These are phyloP conservation scores for Conchocele bisecta DNA, from an alignment of 2,888 invertebrate genomes.

Conservation along the genomic window DNA sequence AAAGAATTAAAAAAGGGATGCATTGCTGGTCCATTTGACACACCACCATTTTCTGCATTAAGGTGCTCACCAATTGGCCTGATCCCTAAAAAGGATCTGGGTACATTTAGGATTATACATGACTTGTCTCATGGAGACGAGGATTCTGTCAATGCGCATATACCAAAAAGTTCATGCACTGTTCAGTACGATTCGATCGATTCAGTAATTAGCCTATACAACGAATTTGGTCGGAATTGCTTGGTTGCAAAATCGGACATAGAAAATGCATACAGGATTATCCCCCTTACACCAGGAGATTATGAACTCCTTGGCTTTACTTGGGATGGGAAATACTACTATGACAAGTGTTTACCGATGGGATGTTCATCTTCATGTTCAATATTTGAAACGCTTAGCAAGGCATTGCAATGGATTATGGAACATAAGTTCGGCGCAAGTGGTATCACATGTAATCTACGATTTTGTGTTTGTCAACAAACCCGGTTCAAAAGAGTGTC, in stretches of 20 bases:
- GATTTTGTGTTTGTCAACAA: too few species aligned
- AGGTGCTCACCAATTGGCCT: constrained; percentile 36
- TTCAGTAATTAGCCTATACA: constrained; percentile 10
- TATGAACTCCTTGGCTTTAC: constrained; percentile 19
- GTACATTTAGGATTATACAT: constrained; percentile 42
- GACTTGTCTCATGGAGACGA: constrained; percentile 39
- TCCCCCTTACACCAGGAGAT: constrained; percentile 10
- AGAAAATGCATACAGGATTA: constrained; percentile 14
- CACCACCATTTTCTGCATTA: constrained; percentile 11
- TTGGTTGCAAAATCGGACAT: constrained; percentile 24
- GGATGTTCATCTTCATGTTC: constrained; percentile 21
- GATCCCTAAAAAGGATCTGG: constrained; percentile 33
- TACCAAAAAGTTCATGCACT: constrained; percentile 18
- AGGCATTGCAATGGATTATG: constrained; percentile 17
- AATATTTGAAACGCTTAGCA: constrained; percentile 29
- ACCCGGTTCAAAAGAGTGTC: too few species aligned
- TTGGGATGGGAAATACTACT: constrained; percentile 17
- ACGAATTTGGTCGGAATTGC: constrained; percentile 4
- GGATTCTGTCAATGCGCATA: constrained; percentile 37
- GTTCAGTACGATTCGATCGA: constrained; percentile 34
- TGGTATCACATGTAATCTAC: too few species aligned
- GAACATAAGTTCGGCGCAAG: neutral
- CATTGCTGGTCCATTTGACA: constrained; percentile 28
- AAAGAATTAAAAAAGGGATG: constrained; percentile 13
- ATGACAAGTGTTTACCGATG: constrained; percentile 22